phyloP scores from a whole-genome alignment of 2,888 invertebrate species.

The Orthosia cruda region DNA sequence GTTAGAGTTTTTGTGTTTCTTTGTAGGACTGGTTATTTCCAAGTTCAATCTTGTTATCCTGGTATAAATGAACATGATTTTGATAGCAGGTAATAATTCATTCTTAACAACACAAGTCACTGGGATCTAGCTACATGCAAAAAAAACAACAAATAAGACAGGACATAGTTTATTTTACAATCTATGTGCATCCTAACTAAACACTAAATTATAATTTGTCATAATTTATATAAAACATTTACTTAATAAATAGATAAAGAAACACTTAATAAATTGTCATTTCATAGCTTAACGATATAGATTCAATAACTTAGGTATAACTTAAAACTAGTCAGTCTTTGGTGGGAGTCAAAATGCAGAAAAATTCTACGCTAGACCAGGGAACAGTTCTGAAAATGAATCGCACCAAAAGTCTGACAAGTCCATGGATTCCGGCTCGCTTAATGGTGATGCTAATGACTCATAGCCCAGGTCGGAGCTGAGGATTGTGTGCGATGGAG shows the following conservation, averaged over 20 bases:
- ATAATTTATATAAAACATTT: constrained; percentile 67
- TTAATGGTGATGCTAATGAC: constrained; percentile 88
- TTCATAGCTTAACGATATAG: constrained; percentile 74
- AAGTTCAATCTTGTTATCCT: not conserved
- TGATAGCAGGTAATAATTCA: not conserved
- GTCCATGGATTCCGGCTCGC: constrained; percentile 88
- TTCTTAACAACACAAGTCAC: not conserved
- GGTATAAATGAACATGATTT: not conserved
- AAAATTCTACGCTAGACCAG: constrained; percentile 92
- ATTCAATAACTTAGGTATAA: constrained; percentile 70
- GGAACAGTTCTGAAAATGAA: constrained; percentile 95
- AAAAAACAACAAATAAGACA: constrained; percentile 63
- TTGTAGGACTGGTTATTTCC: not conserved
- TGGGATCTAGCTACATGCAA: not conserved
- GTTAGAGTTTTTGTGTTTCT: not conserved
- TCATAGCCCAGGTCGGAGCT: constrained; percentile 89
- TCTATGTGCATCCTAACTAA: constrained; percentile 82
- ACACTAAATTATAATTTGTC: constrained; percentile 62
- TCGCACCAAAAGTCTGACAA: constrained; percentile 94
- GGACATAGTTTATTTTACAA: constrained; percentile 80
- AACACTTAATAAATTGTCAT: constrained; percentile 76
- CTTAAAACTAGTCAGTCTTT: constrained; percentile 89
- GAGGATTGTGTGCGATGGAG: constrained; percentile 87
- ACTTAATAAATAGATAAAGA: constrained; percentile 63
- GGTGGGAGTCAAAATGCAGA: constrained; percentile 82